Evolutionary conservation across 2,113 vertebrate species (phyloP).

Genomic region (Condylura cristata): DNA sequence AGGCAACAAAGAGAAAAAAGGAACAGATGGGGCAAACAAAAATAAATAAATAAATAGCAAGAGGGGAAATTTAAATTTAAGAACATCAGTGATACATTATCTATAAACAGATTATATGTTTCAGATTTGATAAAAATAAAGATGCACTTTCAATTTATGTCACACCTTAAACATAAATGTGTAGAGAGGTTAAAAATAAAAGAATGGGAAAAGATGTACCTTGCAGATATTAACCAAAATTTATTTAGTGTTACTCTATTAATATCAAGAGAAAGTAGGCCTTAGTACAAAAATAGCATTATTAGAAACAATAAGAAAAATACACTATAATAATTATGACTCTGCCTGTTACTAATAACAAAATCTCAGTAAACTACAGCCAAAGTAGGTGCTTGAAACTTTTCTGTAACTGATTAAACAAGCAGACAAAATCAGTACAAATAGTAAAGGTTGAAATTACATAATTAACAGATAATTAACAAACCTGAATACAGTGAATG

Average conservation of each 20-base stretch:
- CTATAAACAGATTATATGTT: slow-evolving; percentile 5
- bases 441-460: not conserved
- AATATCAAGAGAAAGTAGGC: not conserved
- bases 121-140: slow-evolving; percentile 52
- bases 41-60: slow-evolving; percentile 25
- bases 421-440: not conserved
- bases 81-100: slow-evolving; percentile 41
- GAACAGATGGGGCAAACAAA: not conserved
- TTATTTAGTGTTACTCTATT: not conserved
- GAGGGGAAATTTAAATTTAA: not conserved
- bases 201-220: not conserved
- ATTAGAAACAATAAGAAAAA: slow-evolving; percentile 8
- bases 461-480: not conserved
- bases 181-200: slow-evolving; percentile 36
- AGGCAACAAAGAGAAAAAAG: not conserved
- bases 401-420: not conserved
- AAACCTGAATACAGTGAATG: not conserved
- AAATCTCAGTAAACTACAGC: not conserved
- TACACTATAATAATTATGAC: not conserved
- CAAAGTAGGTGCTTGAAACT: not conserved
- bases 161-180: not conserved
- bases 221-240: not conserved
- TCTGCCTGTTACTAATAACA: not conserved
- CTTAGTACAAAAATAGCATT: not conserved
- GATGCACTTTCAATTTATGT: slow-evolving; percentile 10